Base-by-base conservation (phyloP, 1,140 invertebrate species). In the Pinna nobilis region DNA sequence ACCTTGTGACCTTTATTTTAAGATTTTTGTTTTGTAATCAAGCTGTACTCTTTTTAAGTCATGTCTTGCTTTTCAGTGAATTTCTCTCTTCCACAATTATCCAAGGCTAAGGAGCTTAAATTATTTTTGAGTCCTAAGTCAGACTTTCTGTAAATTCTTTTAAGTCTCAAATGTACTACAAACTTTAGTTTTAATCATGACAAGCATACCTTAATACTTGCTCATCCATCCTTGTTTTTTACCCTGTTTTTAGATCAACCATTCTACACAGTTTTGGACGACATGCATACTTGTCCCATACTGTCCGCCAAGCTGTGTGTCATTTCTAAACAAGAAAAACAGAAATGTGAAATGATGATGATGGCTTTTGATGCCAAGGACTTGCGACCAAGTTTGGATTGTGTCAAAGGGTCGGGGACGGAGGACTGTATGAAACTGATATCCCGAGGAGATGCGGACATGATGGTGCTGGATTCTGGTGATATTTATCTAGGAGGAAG, bases 261-360 rank as follows among this genome's bases (percentile, higher is more conserved):
- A 2, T 86, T 86, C 68, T 70, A 70, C 18, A 37, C 70, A 7
- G 79, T 77, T 18, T 63, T 88, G 23, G 72, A 80, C 39, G 74
- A 78, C 9, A 75, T 89, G 59, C 86, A 86, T 53, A 53, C 59
- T 20, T 89, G 88, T 71, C 87, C 88, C 5, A 57, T 88, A 4
- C 47, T 74, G 7, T 74, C 77, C 1, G 82, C 83, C 7, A 76
- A 86, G 47, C 87, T 86, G 6, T 99, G 97, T 88, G 94, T 98
- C 7, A 97, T 96, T 1, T 98, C 97, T 0, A 93, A 95, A 55
- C 91, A 93, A 0, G 97, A 99, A 89, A 92, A 95, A 88, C 93
- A 94, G 32, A 99, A 99, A 90, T 99, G 97, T 88, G 89, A 95
- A 37, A 95, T 95, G 88, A 98, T 99, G 97, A 95, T 93, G 91